A percentile compares a stretch with the other conserved stretches of the same genome.
These are phyloP conservation scores for Acromyrmex heyeri DNA, from an alignment of 1,140 invertebrate genomes.

Conservation along the genomic window DNA sequence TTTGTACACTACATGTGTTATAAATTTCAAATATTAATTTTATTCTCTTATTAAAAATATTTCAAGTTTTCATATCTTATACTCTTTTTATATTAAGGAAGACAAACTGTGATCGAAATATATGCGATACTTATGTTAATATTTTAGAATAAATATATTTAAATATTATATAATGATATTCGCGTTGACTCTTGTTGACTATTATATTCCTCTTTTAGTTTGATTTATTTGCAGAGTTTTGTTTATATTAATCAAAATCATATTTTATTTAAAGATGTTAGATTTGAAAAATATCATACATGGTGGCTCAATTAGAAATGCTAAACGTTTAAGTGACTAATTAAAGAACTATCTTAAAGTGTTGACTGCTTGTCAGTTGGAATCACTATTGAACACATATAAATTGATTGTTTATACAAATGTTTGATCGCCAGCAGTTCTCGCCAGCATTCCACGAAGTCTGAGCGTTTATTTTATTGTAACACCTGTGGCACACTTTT, in stretches of 20 bases:
- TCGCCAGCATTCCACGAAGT: constrained; percentile 20
- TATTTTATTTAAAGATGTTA: neutral
- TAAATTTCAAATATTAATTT: neutral
- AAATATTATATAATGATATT: no score
- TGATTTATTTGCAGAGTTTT: no score
- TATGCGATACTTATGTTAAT: no score
- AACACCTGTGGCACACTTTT: constrained; percentile 40
- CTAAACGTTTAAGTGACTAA: neutral
- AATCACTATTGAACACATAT: constrained; percentile 23
- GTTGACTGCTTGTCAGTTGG: constrained; percentile 22
- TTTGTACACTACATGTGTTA: no score
- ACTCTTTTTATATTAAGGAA: no score
- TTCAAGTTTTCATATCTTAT: no score
- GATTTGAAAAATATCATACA: neutral
- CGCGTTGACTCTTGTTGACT: no score
- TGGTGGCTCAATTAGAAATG: neutral
- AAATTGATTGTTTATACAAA: constrained; percentile 63
- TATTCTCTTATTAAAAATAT: neutral
- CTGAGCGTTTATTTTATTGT: constrained; percentile 41
- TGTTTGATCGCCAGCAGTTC: constrained; percentile 20
- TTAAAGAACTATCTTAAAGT: neutral
- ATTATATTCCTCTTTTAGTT: no score
- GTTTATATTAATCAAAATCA: no score
- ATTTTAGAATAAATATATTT: no score
- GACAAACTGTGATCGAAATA: no score